phyloP scores from a whole-genome alignment of 2,113 vertebrate genomes.

The Setophaga coronata region DNA sequence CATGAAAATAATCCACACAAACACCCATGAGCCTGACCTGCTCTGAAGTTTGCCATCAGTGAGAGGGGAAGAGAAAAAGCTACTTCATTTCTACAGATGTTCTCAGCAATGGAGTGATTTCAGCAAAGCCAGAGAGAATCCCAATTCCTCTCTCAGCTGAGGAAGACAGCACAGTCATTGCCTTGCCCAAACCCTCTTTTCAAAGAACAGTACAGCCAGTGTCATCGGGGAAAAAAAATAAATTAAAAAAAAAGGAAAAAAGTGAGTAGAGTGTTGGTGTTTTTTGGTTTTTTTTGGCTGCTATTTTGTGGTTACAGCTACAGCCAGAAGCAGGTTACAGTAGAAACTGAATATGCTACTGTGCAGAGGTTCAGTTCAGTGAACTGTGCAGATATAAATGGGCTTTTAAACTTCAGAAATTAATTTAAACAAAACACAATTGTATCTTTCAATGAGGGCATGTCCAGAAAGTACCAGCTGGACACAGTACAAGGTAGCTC shows the following conservation, averaged over 20 bases:
- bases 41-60: background rate
- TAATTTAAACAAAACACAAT: background rate
- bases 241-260: background rate
- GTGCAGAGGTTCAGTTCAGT: constrained; percentile 1
- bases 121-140: constrained; percentile 7
- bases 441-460: background rate
- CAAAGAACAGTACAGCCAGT: constrained; percentile 33
- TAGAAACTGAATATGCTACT: constrained; percentile 49
- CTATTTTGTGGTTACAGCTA: constrained; percentile 15
- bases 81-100: background rate
- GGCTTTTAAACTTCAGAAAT: background rate
- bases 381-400: background rate
- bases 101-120: background rate
- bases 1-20: background rate
- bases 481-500: background rate
- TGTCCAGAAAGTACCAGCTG: background rate
- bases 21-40: background rate
- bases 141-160: background rate
- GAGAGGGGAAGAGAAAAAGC: background rate
- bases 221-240: background rate
- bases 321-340: constrained; percentile 25
- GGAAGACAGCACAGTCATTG: background rate
- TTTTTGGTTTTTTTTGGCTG: background rate
- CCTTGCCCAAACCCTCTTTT: background rate
- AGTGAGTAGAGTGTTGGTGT: background rate